phyloP scores from a whole-genome alignment of 1,140 invertebrate species.

The Lordiphosa collinella region DNA sequence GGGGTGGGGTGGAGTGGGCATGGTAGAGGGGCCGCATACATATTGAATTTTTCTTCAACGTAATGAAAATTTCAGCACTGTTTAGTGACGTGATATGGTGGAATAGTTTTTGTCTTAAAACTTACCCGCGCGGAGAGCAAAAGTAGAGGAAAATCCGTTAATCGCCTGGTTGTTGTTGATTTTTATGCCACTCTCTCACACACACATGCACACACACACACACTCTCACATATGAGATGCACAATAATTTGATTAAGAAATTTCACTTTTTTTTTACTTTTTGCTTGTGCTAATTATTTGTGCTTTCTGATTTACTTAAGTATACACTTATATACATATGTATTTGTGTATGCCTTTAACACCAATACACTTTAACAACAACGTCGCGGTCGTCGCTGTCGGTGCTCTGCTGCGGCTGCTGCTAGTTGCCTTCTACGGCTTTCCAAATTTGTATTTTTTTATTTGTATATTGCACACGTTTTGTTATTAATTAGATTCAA shows the following conservation, averaged over 20 bases:
- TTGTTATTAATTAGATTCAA: slow-evolving; percentile 13
- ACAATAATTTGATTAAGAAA: slow-evolving; percentile 26
- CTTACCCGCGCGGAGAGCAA: slow-evolving; percentile 59
- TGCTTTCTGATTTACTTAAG: slow-evolving; percentile 27
- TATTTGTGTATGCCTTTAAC: slow-evolving; percentile 41
- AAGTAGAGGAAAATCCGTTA: slow-evolving; percentile 67
- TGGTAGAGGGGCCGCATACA: slow-evolving; percentile 49
- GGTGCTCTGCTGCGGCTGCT: slow-evolving; percentile 35
- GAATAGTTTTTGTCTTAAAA: slow-evolving; percentile 20
- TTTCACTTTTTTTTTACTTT: slow-evolving; percentile 55
- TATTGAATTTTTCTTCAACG: slow-evolving; percentile 68
- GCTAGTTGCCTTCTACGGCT: slow-evolving; percentile 48
- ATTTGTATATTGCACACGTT: slow-evolving; percentile 25
- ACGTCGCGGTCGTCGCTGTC: slow-evolving; percentile 30
- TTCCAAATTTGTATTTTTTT: slow-evolving; percentile 34
- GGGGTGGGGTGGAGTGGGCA: slow-evolving; percentile 5
- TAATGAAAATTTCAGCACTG: slow-evolving; percentile 69
- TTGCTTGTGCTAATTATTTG: slow-evolving; percentile 38
- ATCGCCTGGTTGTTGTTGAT: slow-evolving; percentile 24
- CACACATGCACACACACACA: slow-evolving; percentile 10
- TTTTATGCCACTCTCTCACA: slow-evolving; percentile 17
- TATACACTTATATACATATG: slow-evolving; percentile 26
- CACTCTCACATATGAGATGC: slow-evolving; percentile 17
- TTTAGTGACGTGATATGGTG: slow-evolving; percentile 24
- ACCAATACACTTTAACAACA: slow-evolving; percentile 64